Evolutionary conservation across 2,113 vertebrate species (phyloP).

Genomic region (Barnardius zonarius): DNA sequence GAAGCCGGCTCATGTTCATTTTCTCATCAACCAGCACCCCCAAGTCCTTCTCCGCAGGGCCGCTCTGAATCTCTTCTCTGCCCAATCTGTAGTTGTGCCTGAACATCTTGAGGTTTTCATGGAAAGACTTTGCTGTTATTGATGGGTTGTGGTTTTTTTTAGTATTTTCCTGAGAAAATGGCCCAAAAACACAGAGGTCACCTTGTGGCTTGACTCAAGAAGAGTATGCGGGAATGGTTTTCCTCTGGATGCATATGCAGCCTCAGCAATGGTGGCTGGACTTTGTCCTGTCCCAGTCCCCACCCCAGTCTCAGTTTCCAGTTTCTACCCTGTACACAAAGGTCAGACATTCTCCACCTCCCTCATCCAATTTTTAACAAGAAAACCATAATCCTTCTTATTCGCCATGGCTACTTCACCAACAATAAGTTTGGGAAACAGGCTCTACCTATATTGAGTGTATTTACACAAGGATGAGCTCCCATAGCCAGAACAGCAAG

Average conservation of each 20-base stretch:
- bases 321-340: neutral
- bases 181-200: neutral
- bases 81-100: no score
- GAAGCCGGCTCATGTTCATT: no score
- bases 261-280: neutral
- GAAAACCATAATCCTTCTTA: neutral
- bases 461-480: neutral
- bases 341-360: neutral
- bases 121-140: neutral
- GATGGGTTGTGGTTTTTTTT: neutral
- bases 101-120: neutral
- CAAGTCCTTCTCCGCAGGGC: no score
- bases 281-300: neutral
- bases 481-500: rapidly evolving
- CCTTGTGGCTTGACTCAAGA: neutral
- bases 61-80: no score
- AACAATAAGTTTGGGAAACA: rapidly evolving
- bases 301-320: neutral
- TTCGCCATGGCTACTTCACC: neutral
- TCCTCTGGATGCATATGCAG: neutral
- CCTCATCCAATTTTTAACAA: neutral
- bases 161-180: neutral
- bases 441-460: neutral
- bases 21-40: no score
- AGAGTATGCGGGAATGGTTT: rapidly evolving